A percentile compares a stretch with the other conserved stretches of the same genome.
Conservation (phyloP, 2,888 invertebrate species). For the Pristionchus japonicus region DNA sequence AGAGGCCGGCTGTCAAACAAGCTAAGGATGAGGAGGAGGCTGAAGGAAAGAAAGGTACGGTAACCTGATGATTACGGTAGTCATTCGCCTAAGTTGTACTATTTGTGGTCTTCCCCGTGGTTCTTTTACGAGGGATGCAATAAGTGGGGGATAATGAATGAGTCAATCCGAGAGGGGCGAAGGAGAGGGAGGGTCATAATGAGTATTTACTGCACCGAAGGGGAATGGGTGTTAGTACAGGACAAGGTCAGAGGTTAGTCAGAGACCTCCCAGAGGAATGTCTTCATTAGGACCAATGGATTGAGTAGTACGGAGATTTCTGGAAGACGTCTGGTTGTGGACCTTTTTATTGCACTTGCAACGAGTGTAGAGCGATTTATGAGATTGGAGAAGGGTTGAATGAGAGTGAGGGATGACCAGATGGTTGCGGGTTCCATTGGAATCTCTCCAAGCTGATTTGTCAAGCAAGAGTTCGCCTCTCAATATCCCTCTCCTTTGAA, state of each 20-base stretch:
- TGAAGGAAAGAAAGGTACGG: conserved; percentile 6
- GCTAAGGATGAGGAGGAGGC: neutral
- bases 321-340: neutral
- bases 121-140: neutral
- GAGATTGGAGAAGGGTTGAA: neutral
- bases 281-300: neutral
- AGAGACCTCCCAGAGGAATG: neutral
- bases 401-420: neutral
- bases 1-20: conserved; percentile 34
- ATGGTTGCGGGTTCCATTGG: neutral
- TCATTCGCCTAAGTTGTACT: neutral
- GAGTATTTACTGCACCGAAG: conserved; percentile 31
- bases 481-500: neutral
- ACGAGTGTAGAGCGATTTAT: neutral
- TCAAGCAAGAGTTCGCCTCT: neutral
- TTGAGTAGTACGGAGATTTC: neutral
- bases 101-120: neutral
- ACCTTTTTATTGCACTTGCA: conserved; percentile 4
- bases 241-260: conserved; percentile 25
- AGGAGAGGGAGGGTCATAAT: neutral
- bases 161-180: neutral
- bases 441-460: neutral
- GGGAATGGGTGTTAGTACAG: conserved; percentile 5
- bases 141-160: conserved; percentile 27
- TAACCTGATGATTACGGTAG: neutral